Evolutionary conservation across 2,113 vertebrate species (phyloP).

Genomic region (Hippocampus zosterae): DNA sequence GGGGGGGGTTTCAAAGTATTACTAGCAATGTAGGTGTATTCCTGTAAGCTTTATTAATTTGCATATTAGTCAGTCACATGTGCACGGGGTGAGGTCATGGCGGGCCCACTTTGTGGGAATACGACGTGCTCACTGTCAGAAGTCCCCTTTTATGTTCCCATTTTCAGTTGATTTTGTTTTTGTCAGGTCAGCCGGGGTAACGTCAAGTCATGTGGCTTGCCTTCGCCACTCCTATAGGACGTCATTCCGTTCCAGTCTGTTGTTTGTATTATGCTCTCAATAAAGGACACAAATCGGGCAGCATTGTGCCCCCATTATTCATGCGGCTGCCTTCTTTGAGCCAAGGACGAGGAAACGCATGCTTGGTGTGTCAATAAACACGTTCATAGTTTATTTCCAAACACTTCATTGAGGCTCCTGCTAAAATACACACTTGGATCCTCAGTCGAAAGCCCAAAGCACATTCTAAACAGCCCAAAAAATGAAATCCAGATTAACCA

Average conservation of each 20-base stretch:
- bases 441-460: too few species aligned
- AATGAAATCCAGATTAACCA: too few species aligned
- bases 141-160: neutral
- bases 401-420: too few species aligned
- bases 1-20: neutral
- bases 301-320: neutral
- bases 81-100: neutral
- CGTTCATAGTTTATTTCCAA: neutral
- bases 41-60: neutral
- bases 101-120: neutral
- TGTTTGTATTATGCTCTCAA: neutral
- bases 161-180: neutral
- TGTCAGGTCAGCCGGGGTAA: neutral
- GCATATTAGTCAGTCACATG: neutral
- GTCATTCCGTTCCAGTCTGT: neutral
- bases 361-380: neutral
- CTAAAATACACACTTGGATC: too few species aligned
- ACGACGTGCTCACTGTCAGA: neutral
- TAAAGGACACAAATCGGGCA: neutral
- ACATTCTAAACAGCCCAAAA: too few species aligned
- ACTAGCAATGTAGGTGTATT: neutral
- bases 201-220: neutral
- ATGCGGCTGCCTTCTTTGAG: neutral
- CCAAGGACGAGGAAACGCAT: neutral
- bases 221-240: neutral